Evolutionary conservation across 2,888 invertebrate genomes (phyloP).

Genomic region (Ectemnius continuus): DNA sequence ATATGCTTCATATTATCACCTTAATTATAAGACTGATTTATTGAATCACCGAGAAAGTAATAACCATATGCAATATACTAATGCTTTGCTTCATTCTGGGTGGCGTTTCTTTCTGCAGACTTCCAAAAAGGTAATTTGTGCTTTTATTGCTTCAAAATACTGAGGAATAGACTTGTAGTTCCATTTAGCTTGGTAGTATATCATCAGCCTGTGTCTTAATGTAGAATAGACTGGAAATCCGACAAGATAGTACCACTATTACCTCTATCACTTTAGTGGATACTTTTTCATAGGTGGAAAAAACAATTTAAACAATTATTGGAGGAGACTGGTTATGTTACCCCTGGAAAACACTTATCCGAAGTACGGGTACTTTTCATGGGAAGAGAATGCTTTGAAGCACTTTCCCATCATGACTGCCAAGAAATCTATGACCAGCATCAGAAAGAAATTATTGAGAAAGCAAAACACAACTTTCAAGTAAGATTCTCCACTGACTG

Average conservation of each 20-base stretch:
- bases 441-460: constrained; percentile 92
- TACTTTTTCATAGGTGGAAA: constrained; percentile 85
- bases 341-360: constrained; percentile 94
- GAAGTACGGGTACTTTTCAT: constrained; percentile 95
- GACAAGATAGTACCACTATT: background rate
- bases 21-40: constrained; percentile 14
- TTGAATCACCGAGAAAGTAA: constrained; percentile 41
- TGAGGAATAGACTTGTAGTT: constrained; percentile 1
- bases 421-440: constrained; percentile 96
- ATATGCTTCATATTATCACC: constrained; percentile 30
- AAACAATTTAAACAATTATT: constrained; percentile 95
- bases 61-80: constrained; percentile 57
- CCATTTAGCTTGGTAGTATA: background rate
- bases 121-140: constrained; percentile 80
- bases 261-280: constrained; percentile 4
- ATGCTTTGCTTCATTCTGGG: constrained; percentile 77
- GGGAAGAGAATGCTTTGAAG: constrained; percentile 96
- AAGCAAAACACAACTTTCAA: constrained; percentile 94
- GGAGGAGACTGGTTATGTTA: constrained; percentile 96
- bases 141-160: constrained; percentile 39
- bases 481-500: constrained; percentile 73
- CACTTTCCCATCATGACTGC: constrained; percentile 92
- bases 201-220: background rate
- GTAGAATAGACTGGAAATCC: too few relatives aligned
- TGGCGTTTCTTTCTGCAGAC: constrained; percentile 79